phyloP scores from a whole-genome alignment of 2,888 invertebrate genomes.

The Lasioglossum calceatum region DNA sequence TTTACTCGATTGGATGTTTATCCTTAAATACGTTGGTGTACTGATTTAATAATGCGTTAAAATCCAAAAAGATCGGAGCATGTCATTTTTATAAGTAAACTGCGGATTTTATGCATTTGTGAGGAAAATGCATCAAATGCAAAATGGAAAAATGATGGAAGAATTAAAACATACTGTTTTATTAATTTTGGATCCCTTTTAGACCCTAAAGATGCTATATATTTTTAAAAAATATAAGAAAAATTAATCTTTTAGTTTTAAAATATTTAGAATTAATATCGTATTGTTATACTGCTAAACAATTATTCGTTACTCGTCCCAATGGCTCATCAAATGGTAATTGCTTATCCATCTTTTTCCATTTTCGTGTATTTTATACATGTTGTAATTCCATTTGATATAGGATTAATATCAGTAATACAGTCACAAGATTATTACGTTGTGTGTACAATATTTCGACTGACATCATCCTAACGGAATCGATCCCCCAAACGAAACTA shows the following conservation, averaged over 20 bases:
- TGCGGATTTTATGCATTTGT: background rate
- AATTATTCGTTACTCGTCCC: no score
- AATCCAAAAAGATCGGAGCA: background rate
- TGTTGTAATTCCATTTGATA: background rate
- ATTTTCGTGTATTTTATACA: background rate
- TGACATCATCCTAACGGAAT: background rate
- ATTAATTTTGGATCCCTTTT: background rate
- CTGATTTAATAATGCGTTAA: background rate
- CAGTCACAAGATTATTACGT: background rate
- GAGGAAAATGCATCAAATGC: background rate
- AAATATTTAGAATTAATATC: background rate
- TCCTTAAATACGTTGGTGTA: background rate
- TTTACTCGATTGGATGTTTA: background rate
- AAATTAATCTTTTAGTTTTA: background rate
- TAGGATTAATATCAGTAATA: background rate
- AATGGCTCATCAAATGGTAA: no score
- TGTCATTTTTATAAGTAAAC: background rate
- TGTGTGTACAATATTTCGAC: background rate
- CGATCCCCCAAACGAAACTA: background rate
- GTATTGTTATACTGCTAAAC: background rate
- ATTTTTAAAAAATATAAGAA: background rate
- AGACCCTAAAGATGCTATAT: background rate
- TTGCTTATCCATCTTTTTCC: background rate
- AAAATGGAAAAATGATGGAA: background rate
- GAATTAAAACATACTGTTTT: background rate